Evolutionary conservation across 2,797 vertebrate genomes (phyloP), one percentile per base, ranked within the genome.

Genomic region (Myotis findleyi): DNA sequence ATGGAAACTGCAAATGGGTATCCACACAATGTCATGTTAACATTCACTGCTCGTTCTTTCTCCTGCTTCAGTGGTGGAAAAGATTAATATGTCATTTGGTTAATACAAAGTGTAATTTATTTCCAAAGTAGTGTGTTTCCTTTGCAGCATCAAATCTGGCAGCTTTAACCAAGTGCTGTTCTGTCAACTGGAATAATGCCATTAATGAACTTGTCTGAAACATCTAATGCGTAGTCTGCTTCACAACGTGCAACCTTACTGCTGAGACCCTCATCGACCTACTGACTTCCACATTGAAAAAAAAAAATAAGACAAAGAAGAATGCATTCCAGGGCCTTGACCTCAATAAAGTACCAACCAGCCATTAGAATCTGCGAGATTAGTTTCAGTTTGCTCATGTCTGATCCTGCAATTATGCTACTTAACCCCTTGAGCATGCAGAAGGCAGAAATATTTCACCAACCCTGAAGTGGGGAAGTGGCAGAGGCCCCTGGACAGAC

Each of bases 1-100:
- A 81, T 96, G 85, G 92, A 41, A 97, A 89, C 84, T 82, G n/a
- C 79, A 96, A 97, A 87, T 76, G 88, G 92, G 64, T 93, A 95
- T 94, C 96, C 93, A 96, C 81, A 85, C 91, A 97, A 97, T 0
- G 10, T 89, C 33, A 72, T 92, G 77, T 98, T 98, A 97, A 95
- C 97, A 97, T 98, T 98, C 97, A 98, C 93, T 96, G 91, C 38
- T 96, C 93, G 95, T 87, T 97, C 92, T 97, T 92, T 79, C 85
- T 92, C 93, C 95, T 96, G 97, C 96, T 98, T 97, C 95, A 53
- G 2, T 97, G 87, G 96, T 53, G 27, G 97, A 97, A 98, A 97
- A 97, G 95, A 97, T 97, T 95, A 97, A 98, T 97, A 96, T 96
- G 98, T 97, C 89, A 97, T 93, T 87, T 87, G 66, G 97, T 97